Percentiles rank a stretch among this genome's conserved stretches.
These are phyloP conservation scores for Holcopasites calliopsidis DNA, from an alignment of 1,140 invertebrate genomes.

Conservation along the genomic window DNA sequence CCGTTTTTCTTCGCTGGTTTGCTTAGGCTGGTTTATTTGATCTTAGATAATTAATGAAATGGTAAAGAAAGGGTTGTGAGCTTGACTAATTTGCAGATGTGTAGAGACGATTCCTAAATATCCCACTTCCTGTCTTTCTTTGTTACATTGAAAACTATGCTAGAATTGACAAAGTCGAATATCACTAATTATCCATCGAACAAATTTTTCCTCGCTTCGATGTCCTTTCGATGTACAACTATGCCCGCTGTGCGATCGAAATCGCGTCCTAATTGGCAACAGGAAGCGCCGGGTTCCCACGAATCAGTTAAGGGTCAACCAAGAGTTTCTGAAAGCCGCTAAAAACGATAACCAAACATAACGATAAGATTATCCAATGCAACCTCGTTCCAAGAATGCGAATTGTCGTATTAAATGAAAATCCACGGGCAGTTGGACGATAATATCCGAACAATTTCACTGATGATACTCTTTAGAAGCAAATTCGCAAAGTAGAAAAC, in stretches of 20 bases:
- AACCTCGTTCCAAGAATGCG: not conserved
- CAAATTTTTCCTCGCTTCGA: no score
- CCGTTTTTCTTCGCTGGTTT: not conserved
- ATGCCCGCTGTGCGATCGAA: no score
- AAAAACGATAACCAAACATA: not conserved
- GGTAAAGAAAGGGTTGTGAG: not conserved
- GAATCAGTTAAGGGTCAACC: not conserved
- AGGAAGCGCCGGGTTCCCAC: no score
- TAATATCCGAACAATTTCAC: not conserved
- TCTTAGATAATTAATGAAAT: not conserved
- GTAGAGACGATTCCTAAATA: no score
- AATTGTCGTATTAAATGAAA: conserved; percentile 28
- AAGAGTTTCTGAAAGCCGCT: not conserved
- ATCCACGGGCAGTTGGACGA: not conserved
- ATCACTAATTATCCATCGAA: no score
- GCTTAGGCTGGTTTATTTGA: not conserved
- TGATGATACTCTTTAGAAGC: no score
- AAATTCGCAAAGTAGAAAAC: no score
- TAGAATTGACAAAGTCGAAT: no score
- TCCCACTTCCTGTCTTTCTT: no score
- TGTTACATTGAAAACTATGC: no score
- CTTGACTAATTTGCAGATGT: not conserved
- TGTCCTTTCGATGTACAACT: no score
- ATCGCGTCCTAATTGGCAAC: no score
- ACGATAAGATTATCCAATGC: conserved; percentile 4